phyloP scores from a whole-genome alignment of 2,888 invertebrate species.

The Pachliopta kotzebuea region DNA sequence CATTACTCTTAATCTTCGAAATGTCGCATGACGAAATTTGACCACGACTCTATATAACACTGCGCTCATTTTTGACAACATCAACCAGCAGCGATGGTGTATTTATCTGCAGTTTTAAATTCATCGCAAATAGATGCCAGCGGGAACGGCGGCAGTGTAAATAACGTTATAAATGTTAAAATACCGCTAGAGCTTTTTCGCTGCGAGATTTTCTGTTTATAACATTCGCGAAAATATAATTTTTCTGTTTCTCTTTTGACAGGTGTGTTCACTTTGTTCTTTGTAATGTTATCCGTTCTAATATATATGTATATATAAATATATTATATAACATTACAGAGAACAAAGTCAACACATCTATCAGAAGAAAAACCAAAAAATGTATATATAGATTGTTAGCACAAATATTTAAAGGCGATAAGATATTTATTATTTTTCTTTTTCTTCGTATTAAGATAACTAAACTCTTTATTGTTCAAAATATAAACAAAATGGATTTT shows the following conservation, averaged over 20 bases:
- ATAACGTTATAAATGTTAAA: slow-evolving; percentile 21
- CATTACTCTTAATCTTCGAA: too few relatives aligned
- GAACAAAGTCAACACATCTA: too few relatives aligned
- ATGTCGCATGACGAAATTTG: not conserved
- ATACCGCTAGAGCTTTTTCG: slow-evolving; percentile 17
- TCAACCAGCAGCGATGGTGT: slow-evolving; percentile 3
- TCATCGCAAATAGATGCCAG: slow-evolving; percentile 11
- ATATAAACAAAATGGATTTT: too few relatives aligned
- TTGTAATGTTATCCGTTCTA: not conserved
- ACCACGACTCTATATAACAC: not conserved
- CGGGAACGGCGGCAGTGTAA: slow-evolving; percentile 12
- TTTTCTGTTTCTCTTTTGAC: slow-evolving; percentile 5
- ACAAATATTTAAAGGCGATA: too few relatives aligned
- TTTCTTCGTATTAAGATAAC: too few relatives aligned
- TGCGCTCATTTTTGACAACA: not conserved
- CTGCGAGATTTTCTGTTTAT: slow-evolving; percentile 14
- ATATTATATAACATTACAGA: too few relatives aligned
- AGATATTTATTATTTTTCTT: too few relatives aligned
- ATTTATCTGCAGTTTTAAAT: slow-evolving; percentile 5
- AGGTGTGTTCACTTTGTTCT: not conserved
- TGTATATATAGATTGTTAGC: too few relatives aligned
- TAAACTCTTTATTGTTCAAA: too few relatives aligned
- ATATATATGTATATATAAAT: too few relatives aligned
- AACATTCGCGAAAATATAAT: slow-evolving; percentile 10
- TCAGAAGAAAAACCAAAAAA: too few relatives aligned